phyloP scores from a whole-genome alignment of 1,140 invertebrate species.

The Brachionus plicatilis region DNA sequence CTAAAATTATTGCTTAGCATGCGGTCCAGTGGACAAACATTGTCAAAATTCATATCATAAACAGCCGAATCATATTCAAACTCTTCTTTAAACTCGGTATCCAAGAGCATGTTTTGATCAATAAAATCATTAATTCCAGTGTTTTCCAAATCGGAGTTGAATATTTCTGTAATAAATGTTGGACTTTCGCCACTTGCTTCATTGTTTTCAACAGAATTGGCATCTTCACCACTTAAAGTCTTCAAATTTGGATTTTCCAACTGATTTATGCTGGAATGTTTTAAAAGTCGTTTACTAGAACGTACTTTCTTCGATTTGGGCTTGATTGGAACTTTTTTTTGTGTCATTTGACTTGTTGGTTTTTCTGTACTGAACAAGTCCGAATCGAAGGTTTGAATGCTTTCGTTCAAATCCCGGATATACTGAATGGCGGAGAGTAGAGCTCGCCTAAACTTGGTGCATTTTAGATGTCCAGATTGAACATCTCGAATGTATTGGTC shows the following conservation, averaged over 20 bases:
- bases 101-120: not conserved
- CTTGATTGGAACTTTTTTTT: not conserved
- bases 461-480: conserved; percentile 39
- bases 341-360: not conserved
- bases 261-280: not conserved
- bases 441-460: conserved; percentile 38
- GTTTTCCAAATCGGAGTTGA: not conserved
- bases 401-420: conserved; percentile 12
- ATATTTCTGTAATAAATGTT: conserved; percentile 27
- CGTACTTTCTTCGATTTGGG: not conserved
- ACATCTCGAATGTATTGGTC: conserved; percentile 40
- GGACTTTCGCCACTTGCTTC: not conserved
- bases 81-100: not conserved
- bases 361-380: not conserved
- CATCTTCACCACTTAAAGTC: not conserved
- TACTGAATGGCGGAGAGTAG: conserved; percentile 35
- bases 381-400: not conserved
- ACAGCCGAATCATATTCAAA: not conserved
- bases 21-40: not conserved
- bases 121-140: not conserved
- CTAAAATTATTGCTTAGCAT: conserved; percentile 15
- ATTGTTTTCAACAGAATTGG: not conserved
- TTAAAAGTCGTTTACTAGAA: not conserved
- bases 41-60: conserved; percentile 2
- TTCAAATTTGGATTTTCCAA: not conserved